phyloP scores from a whole-genome alignment of 2,888 invertebrate species.

The Drosophila macrothrix region DNA sequence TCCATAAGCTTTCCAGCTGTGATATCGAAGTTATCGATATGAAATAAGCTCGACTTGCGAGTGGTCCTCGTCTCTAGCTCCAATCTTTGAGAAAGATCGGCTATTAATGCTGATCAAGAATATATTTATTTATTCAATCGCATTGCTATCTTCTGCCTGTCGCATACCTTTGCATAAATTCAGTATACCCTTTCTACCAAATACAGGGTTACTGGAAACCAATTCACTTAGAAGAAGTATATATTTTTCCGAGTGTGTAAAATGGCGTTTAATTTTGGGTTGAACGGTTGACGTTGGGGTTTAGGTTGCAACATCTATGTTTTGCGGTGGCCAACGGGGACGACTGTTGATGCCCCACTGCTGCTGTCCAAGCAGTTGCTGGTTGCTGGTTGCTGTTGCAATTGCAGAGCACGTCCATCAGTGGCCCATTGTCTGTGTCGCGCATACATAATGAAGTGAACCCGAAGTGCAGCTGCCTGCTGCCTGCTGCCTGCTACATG shows the following conservation, averaged over 20 bases:
- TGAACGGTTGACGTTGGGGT: neutral
- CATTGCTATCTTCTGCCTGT: neutral
- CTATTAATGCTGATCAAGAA: neutral
- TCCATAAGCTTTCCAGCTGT: neutral
- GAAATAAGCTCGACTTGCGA: neutral
- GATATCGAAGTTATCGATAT: neutral
- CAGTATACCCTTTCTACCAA: neutral
- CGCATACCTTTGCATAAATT: neutral
- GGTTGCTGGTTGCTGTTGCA: slow-evolving; percentile 31
- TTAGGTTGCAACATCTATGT: slow-evolving; percentile 33
- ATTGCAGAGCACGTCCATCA: slow-evolving; percentile 78
- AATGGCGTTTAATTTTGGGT: neutral
- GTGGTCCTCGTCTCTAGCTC: neutral
- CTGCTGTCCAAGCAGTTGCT: slow-evolving; percentile 4
- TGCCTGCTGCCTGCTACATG: neutral
- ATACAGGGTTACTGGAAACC: neutral
- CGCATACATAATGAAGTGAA: slow-evolving; percentile 78
- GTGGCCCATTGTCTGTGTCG: slow-evolving; percentile 79
- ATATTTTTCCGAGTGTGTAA: neutral
- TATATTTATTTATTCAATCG: neutral
- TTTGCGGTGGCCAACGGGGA: slow-evolving; percentile 50
- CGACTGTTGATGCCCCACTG: slow-evolving; percentile 44
- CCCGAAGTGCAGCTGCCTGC: slow-evolving; percentile 32
- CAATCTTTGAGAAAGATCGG: neutral
- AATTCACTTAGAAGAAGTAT: neutral